phyloP scores from a whole-genome alignment of 2,113 vertebrate genomes.

The Perca schrenkii region DNA sequence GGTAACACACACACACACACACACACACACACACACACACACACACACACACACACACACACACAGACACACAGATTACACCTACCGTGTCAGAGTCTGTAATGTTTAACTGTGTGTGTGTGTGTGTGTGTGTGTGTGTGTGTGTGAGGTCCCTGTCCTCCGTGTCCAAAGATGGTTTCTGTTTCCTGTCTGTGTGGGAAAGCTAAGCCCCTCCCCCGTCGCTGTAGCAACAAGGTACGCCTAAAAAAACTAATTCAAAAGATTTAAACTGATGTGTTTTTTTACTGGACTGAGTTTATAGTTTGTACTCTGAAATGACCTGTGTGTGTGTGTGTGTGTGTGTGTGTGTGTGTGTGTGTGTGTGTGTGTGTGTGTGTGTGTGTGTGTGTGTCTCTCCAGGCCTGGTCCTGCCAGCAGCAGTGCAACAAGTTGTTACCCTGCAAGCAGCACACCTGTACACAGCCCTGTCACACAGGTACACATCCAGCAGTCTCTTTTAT shows the following conservation, averaged over 20 bases:
- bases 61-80: too few relatives aligned
- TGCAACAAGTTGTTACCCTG: constrained; percentile 88
- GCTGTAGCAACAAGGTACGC: constrained; percentile 91
- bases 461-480: constrained; percentile 72
- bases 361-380: neutral
- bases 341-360: constrained; percentile 7
- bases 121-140: neutral
- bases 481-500: too few relatives aligned
- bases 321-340: neutral
- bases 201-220: constrained; percentile 89
- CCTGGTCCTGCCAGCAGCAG: constrained; percentile 89
- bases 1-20: constrained; percentile 81
- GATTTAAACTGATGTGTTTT: neutral
- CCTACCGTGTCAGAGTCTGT: too few relatives aligned
- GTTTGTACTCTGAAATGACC: neutral
- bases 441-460: constrained; percentile 85
- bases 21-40: neutral
- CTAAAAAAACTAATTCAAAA: too few relatives aligned
- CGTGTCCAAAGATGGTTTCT: constrained; percentile 96
- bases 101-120: too few relatives aligned
- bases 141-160: constrained; percentile 91
- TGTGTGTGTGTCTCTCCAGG: constrained; percentile 68
- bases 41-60: too few relatives aligned
- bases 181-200: constrained; percentile 92
- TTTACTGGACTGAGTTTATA: neutral